Conservation (phyloP, 2,113 vertebrate species). For the Megaceryle torquata region DNA sequence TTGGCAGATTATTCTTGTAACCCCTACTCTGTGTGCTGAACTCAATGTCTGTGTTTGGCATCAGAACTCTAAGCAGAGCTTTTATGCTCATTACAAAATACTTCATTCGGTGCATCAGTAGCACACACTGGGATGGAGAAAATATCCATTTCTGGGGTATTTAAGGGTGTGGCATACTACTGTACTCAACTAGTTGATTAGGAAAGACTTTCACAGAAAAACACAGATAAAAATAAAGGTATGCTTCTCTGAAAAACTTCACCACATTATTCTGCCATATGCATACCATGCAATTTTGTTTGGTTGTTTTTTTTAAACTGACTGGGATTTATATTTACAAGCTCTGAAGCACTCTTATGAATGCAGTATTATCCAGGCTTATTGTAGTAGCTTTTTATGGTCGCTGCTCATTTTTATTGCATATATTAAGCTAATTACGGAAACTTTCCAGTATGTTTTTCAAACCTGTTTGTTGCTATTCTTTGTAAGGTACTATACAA, state of each 20-base stretch:
- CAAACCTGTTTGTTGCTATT: slow-evolving; percentile 25
- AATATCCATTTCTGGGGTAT: background rate
- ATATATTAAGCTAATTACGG: background rate
- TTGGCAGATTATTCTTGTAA: background rate
- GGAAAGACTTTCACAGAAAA: background rate
- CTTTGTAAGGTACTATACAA: slow-evolving; percentile 29
- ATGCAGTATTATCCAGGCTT: background rate
- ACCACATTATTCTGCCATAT: background rate
- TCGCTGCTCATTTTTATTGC: background rate
- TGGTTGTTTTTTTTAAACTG: background rate
- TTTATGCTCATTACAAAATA: background rate
- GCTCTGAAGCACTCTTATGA: background rate
- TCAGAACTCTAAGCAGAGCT: background rate
- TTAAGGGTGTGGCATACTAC: background rate
- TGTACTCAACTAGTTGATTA: background rate
- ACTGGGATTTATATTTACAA: background rate
- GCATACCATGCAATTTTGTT: background rate
- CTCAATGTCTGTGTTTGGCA: background rate
- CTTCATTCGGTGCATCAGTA: background rate
- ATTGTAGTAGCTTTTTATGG: background rate
- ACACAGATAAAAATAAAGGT: background rate
- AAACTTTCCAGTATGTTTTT: slow-evolving; percentile 21
- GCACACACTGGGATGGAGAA: background rate
- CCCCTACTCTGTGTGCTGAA: background rate
- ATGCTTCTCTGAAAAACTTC: background rate